phyloP scores from a whole-genome alignment of 1,140 invertebrate genomes.

The Scylla paramamosain region DNA sequence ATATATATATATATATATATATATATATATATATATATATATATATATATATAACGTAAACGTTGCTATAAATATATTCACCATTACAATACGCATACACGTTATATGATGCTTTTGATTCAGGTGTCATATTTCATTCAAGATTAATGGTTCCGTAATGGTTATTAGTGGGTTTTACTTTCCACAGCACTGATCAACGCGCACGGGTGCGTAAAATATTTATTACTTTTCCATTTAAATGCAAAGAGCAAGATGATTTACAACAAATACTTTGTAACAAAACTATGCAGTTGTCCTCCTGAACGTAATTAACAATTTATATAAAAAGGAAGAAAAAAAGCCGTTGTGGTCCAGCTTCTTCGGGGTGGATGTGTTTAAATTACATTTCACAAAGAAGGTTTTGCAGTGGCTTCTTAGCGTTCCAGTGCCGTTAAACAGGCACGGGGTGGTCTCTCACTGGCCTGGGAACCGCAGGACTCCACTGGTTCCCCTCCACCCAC shows the following conservation, averaged over 20 bases:
- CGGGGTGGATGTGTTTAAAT: neutral
- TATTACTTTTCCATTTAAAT: neutral
- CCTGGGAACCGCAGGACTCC: neutral
- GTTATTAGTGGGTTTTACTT: neutral
- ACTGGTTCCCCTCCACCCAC: neutral
- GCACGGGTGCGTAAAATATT: neutral
- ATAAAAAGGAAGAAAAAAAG: no score
- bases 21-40: conserved; percentile 38
- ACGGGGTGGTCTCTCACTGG: neutral
- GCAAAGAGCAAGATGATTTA: neutral
- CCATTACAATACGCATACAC: no score
- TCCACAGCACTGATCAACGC: neutral
- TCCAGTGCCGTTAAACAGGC: neutral
- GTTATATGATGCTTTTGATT: no score
- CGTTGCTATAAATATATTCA: no score
- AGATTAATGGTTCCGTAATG: conserved; percentile 10
- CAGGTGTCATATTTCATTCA: neutral
- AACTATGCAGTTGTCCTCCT: no score
- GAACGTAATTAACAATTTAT: no score
- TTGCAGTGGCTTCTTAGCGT: neutral
- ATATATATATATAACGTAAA: neutral
- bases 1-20: conserved; percentile 38
- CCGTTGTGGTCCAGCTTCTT: neutral
- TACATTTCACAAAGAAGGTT: no score
- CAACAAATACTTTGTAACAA: no score